Base-by-base conservation (phyloP, 2,113 vertebrate species). In the Gila orcuttii region DNA sequence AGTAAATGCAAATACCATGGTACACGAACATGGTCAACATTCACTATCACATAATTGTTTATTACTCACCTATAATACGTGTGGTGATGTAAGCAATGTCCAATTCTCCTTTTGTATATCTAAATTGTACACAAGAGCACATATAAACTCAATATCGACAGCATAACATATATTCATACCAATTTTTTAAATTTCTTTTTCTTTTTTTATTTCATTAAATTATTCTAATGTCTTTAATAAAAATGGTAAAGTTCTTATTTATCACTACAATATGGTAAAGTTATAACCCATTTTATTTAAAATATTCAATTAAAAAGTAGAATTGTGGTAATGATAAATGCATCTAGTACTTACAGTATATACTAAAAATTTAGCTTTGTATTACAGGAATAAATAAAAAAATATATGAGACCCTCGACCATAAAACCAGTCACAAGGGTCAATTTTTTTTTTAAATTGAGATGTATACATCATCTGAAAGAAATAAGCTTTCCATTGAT, bases 51-150 rank as follows among this genome's bases (percentile, higher is more conserved):
- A 74, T 6, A 80, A 68, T 10, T 55, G 3, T 12, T 25, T 0
- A 68, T 87, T 86, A 90, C 96, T 96, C 93, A 99, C 98, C 98
- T 92, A 99, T 98, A 91, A 99, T 98, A 91, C 98, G 95, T 88
- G 98, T 97, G 89, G 98, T 99, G 92, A 99, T 97, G 79, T 99
- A 99, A 55, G 96, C 96, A 91, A 99, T 99, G 90, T 99, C 98
- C 91, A 99, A 94, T 89, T 99, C 98, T 87, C 97, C 98, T 94
- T 99, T 99, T 31, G 97, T 96, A 92, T 99, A 99, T 85, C 98
- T 99, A 68, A 28, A 95, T 91, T 62, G 86, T 7, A 90, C 11
- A 87, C 73, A 86, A 47, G 13, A 36, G 21, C 4, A 71, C 31
- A 85, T 2, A 52, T 6, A 33, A 28, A 52, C 15, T 69, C 62